These are phyloP conservation scores for Strigamia transsilvanica DNA, from an alignment of 2,888 invertebrate genomes.

Conservation along the genomic window DNA sequence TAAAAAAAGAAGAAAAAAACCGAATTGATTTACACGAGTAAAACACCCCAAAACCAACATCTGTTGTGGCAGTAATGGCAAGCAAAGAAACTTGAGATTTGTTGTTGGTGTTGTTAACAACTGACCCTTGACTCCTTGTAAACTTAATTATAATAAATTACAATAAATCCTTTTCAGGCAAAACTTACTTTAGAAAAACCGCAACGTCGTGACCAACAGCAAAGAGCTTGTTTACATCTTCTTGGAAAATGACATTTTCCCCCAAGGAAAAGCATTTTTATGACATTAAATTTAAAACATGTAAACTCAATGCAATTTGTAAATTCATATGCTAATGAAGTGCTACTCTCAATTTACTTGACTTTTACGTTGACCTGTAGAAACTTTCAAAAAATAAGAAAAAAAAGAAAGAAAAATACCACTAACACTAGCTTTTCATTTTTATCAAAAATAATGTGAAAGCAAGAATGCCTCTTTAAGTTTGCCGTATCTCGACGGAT, in stretches of 20 bases:
- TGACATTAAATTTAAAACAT: background rate
- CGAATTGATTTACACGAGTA: too few species aligned
- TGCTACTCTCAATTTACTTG: background rate
- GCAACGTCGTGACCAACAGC: background rate
- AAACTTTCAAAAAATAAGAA: too few species aligned
- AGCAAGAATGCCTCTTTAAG: background rate
- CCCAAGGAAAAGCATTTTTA: background rate
- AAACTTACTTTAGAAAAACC: background rate
- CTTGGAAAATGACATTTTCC: slow-evolving; percentile 8
- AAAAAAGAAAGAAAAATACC: background rate
- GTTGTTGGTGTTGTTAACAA: background rate
- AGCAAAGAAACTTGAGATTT: background rate
- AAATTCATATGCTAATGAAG: background rate
- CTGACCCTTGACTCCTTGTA: background rate
- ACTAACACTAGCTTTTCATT: background rate
- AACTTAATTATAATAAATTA: background rate
- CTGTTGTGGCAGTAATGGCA: too few species aligned
- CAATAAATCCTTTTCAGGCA: background rate
- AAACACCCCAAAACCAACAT: too few species aligned
- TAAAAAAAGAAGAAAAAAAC: too few species aligned
- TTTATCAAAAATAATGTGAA: background rate
- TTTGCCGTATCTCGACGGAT: slow-evolving; percentile 15
- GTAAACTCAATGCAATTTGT: slow-evolving; percentile 4
- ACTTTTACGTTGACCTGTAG: background rate
- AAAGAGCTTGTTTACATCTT: background rate